Evolutionary conservation across 2,888 invertebrate genomes (phyloP).

Genomic region (Timandra comae): DNA sequence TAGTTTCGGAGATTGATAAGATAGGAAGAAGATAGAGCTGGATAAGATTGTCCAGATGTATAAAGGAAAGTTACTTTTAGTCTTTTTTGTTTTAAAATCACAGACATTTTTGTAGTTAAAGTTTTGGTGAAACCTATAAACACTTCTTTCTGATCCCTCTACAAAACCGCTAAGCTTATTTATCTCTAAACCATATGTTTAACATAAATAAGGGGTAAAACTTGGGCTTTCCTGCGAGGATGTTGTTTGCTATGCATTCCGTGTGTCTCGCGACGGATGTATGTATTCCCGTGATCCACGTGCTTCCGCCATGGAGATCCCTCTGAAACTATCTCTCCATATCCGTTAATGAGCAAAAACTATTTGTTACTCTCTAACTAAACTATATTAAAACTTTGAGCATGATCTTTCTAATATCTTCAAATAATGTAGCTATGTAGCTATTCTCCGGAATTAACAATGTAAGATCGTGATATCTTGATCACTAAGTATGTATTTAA

Average conservation of each 20-base stretch:
- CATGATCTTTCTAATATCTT: too few relatives aligned
- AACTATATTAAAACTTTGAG: too few relatives aligned
- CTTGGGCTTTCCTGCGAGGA: constrained; percentile 25
- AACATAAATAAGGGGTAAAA: too few relatives aligned
- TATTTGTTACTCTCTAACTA: constrained; percentile 15
- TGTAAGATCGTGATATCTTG: neutral
- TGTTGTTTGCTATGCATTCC: constrained; percentile 32
- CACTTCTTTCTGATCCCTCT: constrained; percentile 3
- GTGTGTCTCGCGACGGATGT: constrained; percentile 47
- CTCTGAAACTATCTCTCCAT: constrained; percentile 16
- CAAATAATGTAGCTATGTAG: too few relatives aligned
- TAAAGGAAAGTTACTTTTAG: too few relatives aligned
- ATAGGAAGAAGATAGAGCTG: too few relatives aligned
- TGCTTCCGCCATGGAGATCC: constrained; percentile 49
- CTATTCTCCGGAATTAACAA: too few relatives aligned
- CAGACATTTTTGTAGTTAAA: too few relatives aligned
- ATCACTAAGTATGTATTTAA: neutral
- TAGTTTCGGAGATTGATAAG: too few relatives aligned
- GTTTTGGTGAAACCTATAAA: constrained; percentile 3
- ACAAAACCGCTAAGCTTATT: neutral
- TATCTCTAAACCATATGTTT: neutral
- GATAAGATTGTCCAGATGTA: too few relatives aligned
- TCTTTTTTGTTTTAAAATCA: too few relatives aligned
- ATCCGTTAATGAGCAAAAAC: constrained; percentile 22
- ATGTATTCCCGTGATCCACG: constrained; percentile 68